A percentile compares a stretch with the other conserved stretches of the same genome.
These are phyloP conservation scores for Hetaerina titia DNA, from an alignment of 2,888 invertebrate genomes.

Conservation along the genomic window DNA sequence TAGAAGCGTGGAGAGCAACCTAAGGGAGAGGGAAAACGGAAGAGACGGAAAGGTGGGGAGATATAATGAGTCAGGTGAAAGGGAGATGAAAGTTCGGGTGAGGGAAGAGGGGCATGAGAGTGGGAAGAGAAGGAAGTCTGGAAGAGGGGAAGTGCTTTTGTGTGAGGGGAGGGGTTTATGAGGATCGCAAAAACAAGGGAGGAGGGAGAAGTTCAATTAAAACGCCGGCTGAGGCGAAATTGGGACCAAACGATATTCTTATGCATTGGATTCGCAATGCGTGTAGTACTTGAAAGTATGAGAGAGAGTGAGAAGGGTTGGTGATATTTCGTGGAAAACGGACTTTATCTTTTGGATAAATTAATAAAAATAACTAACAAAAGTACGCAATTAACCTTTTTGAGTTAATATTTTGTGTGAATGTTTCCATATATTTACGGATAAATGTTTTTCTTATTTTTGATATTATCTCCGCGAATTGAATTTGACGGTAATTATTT, in stretches of 20 bases:
- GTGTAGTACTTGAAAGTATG: no score
- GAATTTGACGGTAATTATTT: no score
- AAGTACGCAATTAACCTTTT: no score
- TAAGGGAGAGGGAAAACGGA: neutral
- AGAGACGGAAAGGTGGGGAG: neutral
- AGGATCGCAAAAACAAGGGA: neutral
- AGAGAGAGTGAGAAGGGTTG: no score
- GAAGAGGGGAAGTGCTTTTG: neutral
- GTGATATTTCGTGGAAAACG: no score
- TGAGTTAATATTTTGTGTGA: no score
- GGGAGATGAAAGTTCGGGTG: neutral
- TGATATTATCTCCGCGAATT: no score
- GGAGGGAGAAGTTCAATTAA: neutral
- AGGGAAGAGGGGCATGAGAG: neutral
- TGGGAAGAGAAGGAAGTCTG: neutral
- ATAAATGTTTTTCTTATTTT: no score
- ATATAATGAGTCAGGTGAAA: constrained; percentile 28
- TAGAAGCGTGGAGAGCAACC: neutral
- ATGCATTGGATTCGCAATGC: neutral
- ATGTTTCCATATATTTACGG: no score
- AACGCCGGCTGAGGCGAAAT: neutral
- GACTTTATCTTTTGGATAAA: no score
- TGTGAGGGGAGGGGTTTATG: neutral
- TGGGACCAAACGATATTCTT: neutral
- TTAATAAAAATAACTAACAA: no score